Conservation (phyloP, 2,888 invertebrate species). For the Eupithecia vulgata region DNA sequence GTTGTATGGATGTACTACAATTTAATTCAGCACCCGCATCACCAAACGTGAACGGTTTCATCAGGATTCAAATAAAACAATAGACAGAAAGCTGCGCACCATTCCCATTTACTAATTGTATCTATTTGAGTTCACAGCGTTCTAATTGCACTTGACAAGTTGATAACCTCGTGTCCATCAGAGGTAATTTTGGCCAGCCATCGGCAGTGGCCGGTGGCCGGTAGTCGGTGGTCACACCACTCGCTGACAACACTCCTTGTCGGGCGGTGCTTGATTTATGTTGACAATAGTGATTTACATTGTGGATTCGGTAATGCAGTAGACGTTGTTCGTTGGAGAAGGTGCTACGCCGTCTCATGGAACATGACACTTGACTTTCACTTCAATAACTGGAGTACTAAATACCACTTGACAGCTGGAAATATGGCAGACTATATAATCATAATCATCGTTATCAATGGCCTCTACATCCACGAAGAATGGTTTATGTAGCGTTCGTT, state of each 20-base stretch:
- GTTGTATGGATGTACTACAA: not conserved
- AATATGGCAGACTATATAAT: not conserved
- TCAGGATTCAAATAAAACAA: slow-evolving; percentile 5
- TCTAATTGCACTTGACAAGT: slow-evolving; percentile 44
- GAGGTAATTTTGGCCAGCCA: slow-evolving; percentile 1
- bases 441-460: not conserved
- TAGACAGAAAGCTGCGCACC: not conserved
- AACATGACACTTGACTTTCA: slow-evolving; percentile 18
- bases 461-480: no score
- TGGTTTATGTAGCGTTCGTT: no score
- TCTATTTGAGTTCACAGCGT: slow-evolving; percentile 34
- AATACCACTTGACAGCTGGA: not conserved
- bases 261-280: slow-evolving; percentile 30
- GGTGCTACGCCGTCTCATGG: slow-evolving; percentile 15
- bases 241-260: not conserved
- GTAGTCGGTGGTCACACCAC: not conserved
- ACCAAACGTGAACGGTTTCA: not conserved
- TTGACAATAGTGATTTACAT: slow-evolving; percentile 31
- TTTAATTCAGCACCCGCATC: not conserved
- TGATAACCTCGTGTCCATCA: slow-evolving; percentile 33
- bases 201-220: not conserved
- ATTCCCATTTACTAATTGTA: slow-evolving; percentile 40
- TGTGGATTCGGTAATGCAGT: slow-evolving; percentile 29
- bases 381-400: slow-evolving; percentile 1
- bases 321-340: slow-evolving; percentile 19